Percentiles rank a stretch among this genome's conserved stretches.
phyloP scores from a whole-genome alignment of 2,888 invertebrate genomes.

The Polydrusus pterygomalis region DNA sequence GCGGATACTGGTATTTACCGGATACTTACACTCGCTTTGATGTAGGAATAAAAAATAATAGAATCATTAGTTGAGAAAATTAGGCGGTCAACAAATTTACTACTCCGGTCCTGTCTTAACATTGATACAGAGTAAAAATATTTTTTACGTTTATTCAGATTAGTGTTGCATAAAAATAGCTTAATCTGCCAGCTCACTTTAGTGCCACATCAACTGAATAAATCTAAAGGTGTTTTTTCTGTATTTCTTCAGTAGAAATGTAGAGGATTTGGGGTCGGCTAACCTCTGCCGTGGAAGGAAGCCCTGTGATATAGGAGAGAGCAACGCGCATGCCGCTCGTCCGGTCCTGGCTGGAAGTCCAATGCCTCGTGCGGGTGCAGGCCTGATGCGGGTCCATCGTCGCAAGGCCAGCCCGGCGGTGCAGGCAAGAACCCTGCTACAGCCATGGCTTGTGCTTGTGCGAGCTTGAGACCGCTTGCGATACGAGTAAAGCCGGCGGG shows the following conservation, averaged over 20 bases:
- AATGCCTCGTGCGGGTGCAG: constrained; percentile 60
- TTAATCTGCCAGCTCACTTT: too few species aligned
- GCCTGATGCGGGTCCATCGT: constrained; percentile 51
- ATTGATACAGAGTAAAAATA: too few species aligned
- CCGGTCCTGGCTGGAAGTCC: constrained; percentile 60
- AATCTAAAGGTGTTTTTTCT: neutral
- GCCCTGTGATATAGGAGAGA: constrained; percentile 75
- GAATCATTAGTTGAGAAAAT: too few species aligned
- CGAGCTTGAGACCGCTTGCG: constrained; percentile 81
- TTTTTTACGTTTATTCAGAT: too few species aligned
- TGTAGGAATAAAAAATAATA: too few species aligned
- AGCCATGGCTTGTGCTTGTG: constrained; percentile 83
- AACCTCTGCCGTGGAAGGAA: constrained; percentile 81
- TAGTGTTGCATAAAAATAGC: too few species aligned
- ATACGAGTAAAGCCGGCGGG: constrained; percentile 75
- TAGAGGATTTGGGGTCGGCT: constrained; percentile 64
- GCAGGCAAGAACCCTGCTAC: constrained; percentile 80
- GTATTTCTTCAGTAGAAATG: constrained; percentile 15
- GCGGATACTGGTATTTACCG: too few species aligned
- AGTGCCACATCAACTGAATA: neutral
- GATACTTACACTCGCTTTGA: too few species aligned
- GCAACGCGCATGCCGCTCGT: constrained; percentile 70
- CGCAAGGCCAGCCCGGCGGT: constrained; percentile 62
- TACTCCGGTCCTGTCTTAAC: too few species aligned
- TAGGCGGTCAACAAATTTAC: too few species aligned